phyloP scores from a whole-genome alignment of 2,888 invertebrate species.

The Eupeodes luniger region DNA sequence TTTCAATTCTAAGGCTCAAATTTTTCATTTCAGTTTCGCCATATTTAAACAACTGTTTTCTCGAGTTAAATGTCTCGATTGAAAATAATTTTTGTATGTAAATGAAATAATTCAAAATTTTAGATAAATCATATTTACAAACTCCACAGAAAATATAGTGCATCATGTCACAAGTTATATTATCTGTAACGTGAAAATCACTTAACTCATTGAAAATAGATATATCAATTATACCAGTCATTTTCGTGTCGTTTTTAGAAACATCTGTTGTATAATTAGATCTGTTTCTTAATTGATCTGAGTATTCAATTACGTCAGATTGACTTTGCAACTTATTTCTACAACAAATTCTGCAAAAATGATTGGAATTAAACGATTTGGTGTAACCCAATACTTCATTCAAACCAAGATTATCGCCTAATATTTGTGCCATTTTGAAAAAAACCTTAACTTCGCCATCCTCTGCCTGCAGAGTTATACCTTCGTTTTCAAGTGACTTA shows the following conservation, averaged over 20 bases:
- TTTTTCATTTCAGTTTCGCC: conserved; percentile 71
- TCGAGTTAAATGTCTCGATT: conserved; percentile 65
- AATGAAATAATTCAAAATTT: conserved; percentile 69
- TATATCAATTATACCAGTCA: conserved; percentile 53
- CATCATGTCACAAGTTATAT: conserved; percentile 76
- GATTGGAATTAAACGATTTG: background rate
- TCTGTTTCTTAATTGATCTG: too few relatives aligned
- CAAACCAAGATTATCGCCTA: background rate
- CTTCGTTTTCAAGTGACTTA: background rate
- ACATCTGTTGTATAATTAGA: background rate
- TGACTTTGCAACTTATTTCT: background rate
- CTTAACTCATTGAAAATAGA: conserved; percentile 63
- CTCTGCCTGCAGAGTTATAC: background rate
- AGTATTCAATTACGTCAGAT: background rate
- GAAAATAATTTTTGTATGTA: conserved; percentile 63
- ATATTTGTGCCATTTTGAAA: background rate
- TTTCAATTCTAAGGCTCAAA: conserved; percentile 49
- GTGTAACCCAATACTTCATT: background rate
- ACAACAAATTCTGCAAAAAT: background rate
- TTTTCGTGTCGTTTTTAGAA: conserved; percentile 59
- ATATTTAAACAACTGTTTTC: conserved; percentile 73
- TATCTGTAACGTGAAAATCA: conserved; percentile 74
- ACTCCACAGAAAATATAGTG: conserved; percentile 77
- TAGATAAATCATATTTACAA: conserved; percentile 75
- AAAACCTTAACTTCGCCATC: background rate